A percentile compares a stretch with the other conserved stretches of the same genome.
phyloP scores from a whole-genome alignment of 2,888 invertebrate species.

The Helicoverpa assulta region DNA sequence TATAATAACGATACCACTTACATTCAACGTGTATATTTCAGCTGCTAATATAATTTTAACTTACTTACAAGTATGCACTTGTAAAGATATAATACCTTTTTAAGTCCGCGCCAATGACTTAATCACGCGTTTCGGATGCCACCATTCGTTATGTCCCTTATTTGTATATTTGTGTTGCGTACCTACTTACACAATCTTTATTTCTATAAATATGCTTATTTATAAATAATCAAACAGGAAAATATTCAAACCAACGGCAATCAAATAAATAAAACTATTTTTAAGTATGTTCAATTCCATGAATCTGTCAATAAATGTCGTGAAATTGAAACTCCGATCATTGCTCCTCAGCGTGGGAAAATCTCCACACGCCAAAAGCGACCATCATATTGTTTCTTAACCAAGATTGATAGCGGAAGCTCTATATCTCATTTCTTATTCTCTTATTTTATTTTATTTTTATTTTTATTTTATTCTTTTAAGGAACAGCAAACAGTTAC shows the following conservation, averaged over 20 bases:
- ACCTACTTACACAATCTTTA: conserved; percentile 13
- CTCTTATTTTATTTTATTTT: no score
- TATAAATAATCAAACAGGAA: conserved; percentile 17
- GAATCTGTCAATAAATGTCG: neutral
- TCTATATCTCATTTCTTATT: conserved; percentile 72
- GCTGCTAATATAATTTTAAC: conserved; percentile 64
- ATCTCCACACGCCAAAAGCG: conserved; percentile 61
- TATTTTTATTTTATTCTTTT: no score
- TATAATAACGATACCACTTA: conserved; percentile 67
- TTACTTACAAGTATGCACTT: conserved; percentile 53
- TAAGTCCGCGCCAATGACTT: conserved; percentile 53
- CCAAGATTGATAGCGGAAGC: conserved; percentile 86
- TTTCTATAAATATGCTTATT: conserved; percentile 1
- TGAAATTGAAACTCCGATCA: conserved; percentile 6
- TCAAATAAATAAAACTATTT: neutral
- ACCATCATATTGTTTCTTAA: conserved; percentile 77
- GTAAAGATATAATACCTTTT: conserved; percentile 46
- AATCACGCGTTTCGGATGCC: conserved; percentile 49
- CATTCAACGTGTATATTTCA: conserved; percentile 55
- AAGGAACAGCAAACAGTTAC: no score
- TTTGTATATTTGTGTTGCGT: conserved; percentile 11
- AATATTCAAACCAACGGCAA: conserved; percentile 7
- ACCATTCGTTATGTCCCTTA: conserved; percentile 43
- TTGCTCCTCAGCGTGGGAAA: conserved; percentile 73
- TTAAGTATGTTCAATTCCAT: neutral